Conservation (phyloP, 2,888 invertebrate genomes). For the Leucophora obtusa region DNA sequence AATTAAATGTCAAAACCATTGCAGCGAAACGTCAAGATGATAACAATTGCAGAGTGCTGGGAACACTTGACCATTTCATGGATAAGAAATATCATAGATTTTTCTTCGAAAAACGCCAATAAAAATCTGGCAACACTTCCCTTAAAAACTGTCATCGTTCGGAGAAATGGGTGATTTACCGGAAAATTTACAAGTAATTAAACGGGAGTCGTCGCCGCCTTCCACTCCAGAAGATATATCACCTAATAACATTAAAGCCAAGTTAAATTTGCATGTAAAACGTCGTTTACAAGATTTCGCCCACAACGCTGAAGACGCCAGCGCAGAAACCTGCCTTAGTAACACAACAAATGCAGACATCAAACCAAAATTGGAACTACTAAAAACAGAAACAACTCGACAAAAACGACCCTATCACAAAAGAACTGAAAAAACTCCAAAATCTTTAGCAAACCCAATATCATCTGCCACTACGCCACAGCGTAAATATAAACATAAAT, state of each 20-base stretch:
- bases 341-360: constrained; percentile 6
- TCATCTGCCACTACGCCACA: constrained; percentile 7
- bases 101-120: too few species aligned
- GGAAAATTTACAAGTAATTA: constrained; percentile 63
- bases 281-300: constrained; percentile 73
- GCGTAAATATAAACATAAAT: constrained; percentile 56
- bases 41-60: too few species aligned
- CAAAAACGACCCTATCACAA: constrained; percentile 73
- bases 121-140: too few species aligned
- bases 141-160: too few species aligned
- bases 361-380: constrained; percentile 27
- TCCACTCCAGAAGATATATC: constrained; percentile 58
- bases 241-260: constrained; percentile 72
- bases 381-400: constrained; percentile 61
- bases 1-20: too few species aligned
- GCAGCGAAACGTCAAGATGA: too few species aligned
- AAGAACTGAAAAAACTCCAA: constrained; percentile 67
- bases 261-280: constrained; percentile 76
- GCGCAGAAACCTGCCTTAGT: not conserved
- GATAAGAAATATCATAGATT: too few species aligned
- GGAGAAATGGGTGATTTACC: constrained; percentile 53
- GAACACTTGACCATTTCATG: too few species aligned
- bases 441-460: not conserved
- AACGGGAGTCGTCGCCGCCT: constrained; percentile 58
- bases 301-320: constrained; percentile 28